A percentile compares a stretch with the other conserved stretches of the same genome.
These are phyloP conservation scores for Erythrocercus mccallii DNA, from an alignment of 2,113 vertebrate species.

Conservation along the genomic window DNA sequence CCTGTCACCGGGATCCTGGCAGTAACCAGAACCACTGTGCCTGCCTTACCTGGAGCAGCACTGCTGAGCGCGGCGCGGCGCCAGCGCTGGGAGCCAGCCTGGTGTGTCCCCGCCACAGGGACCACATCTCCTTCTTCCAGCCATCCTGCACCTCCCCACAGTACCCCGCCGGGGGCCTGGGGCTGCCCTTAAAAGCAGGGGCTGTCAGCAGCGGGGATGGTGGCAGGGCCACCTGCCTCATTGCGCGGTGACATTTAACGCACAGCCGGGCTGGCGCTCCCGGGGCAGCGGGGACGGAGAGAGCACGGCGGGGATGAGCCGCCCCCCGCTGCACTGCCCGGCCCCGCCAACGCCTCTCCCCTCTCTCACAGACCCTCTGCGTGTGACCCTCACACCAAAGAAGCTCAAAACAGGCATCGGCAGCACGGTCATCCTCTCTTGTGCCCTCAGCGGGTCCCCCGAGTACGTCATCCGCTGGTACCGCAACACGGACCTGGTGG, in stretches of 20 bases:
- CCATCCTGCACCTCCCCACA: background rate
- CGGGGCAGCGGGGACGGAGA: background rate
- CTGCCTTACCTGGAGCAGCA: background rate
- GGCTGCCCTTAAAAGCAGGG: background rate
- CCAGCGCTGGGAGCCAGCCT: background rate
- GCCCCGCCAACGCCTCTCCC: background rate
- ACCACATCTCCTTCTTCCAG: background rate
- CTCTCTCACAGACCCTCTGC: conserved; percentile 83
- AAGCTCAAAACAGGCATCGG: conserved; percentile 98
- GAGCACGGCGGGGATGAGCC: accelerated
- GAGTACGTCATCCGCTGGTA: conserved; percentile 93
- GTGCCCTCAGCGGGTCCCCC: conserved; percentile 90
- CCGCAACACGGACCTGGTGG: conserved; percentile 91
- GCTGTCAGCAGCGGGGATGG: background rate
- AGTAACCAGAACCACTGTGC: background rate
- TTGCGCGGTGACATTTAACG: conserved; percentile 72
- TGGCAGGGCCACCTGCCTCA: conserved; percentile 57
- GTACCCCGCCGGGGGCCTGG: background rate
- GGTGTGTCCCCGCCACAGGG: background rate
- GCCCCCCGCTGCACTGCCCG: accelerated
- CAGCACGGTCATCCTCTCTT: conserved; percentile 96
- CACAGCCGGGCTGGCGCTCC: accelerated
- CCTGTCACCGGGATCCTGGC: background rate
- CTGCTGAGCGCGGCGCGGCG: accelerated
- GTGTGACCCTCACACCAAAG: conserved; percentile 96